Evolutionary conservation across 2,113 vertebrate species (phyloP), one percentile per base, ranked within the genome.

Genomic region (Nesospiza acunhae): DNA sequence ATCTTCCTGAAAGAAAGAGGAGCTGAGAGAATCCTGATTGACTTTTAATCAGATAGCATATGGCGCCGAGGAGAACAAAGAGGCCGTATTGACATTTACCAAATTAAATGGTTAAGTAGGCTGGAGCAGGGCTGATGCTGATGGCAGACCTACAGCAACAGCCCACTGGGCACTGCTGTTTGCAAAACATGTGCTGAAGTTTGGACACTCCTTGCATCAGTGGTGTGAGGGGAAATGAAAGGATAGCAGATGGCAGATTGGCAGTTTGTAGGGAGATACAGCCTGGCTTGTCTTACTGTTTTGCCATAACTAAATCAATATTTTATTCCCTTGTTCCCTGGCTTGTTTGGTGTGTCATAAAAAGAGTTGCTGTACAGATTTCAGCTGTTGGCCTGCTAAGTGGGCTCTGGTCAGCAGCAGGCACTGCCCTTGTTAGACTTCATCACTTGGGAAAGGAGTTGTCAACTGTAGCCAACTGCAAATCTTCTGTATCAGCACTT

Each of bases 21-120:
- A 87, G 52, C 24, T 23, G 64, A 94, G 69, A 92, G 75, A 89
- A 95, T 89, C 89, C 59, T 13, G 42, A 78, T 28, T 80, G 86
- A 87, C 91, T 90, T 95, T 89, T 93, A 90, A 93, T 93, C 20
- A 0, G 68, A 49, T 31, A 93, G 76, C 92, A 94, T 96, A 96
- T 84, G 86, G 95, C 90, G 89, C 58, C 0, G 5, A 88, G 82
- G 75, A 90, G 83, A 88, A 85, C 75, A 90, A 90, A 93, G 80
- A 93, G 47, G 47, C 56, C 64, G 11, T 77, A 37, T 44, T 86
- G 87, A 94, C 85, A 44, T 88, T 76, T 86, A 88, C 76, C 79
- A 77, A 91, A 95, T 94, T 85, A 94, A 91, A 94, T 68, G 79
- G 92, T 88, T 95, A 97, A 93, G 82, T 56, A 84, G 93, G 82